A percentile compares a stretch with the other conserved stretches of the same genome.
Conservation (phyloP, 92 coral and sea anemone genomes). For the Parazoanthus atlanticus region DNA sequence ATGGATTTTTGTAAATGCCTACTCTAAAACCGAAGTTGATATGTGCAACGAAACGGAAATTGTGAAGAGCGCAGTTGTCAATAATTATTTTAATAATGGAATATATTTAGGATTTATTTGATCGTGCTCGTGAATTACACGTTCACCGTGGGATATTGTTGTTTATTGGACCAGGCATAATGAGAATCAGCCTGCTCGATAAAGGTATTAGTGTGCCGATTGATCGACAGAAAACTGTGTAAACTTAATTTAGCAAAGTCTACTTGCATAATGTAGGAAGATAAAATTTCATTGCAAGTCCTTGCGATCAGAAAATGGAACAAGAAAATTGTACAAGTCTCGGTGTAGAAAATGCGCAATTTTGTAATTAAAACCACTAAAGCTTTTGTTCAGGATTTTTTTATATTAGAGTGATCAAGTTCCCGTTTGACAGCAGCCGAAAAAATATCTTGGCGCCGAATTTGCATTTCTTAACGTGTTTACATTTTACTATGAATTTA, state of each 20-base stretch:
- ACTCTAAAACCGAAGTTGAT: constrained; percentile 4
- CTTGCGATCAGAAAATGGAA: background rate
- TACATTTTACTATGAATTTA: background rate
- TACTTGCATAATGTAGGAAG: background rate
- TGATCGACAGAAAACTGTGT: constrained; percentile 7
- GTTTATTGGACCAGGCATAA: constrained; percentile 9
- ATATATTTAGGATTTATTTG: background rate
- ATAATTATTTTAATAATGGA: constrained; percentile 1
- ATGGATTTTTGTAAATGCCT: background rate
- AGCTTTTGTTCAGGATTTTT: no score
- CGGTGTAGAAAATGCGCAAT: background rate
- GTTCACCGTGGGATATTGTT: constrained; percentile 1
- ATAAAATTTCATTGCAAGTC: background rate
- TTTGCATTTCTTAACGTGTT: constrained; percentile 1
- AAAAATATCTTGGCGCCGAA: background rate
- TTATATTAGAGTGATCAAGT: background rate
- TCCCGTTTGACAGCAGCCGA: background rate
- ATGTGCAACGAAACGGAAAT: background rate
- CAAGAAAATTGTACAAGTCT: background rate
- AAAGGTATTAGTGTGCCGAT: background rate
- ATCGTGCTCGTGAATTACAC: background rate
- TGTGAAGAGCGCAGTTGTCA: constrained; percentile 1
- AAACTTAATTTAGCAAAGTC: constrained; percentile 24
- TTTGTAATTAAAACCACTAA: background rate
- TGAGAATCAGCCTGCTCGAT: background rate